Evolutionary conservation across 2,888 invertebrate genomes (phyloP).

Genomic region (Pardosa pseudoannulata): DNA sequence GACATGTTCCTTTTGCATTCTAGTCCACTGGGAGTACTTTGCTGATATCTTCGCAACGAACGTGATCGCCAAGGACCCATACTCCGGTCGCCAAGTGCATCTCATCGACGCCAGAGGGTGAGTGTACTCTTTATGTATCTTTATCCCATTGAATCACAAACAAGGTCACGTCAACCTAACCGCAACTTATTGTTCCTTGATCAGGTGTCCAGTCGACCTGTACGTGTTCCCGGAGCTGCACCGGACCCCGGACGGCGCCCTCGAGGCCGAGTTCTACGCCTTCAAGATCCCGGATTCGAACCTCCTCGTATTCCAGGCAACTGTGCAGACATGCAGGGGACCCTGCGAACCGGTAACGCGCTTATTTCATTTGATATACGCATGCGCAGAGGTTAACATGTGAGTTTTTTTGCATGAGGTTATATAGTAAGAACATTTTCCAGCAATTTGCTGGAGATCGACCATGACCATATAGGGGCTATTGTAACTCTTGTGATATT

Average conservation of each 20-base stretch:
- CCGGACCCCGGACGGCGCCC: constrained; percentile 87
- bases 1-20: no score
- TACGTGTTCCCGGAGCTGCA: constrained; percentile 94
- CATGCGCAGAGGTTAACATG: no score
- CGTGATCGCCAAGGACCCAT: constrained; percentile 93
- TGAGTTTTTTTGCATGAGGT: no score
- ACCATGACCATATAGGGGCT: no score
- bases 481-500: no score
- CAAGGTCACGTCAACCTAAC: neutral
- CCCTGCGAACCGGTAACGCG: constrained; percentile 90
- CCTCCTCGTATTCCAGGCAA: constrained; percentile 94
- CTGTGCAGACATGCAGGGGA: constrained; percentile 90
- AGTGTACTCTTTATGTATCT: no score
- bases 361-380: no score
- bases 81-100: constrained; percentile 92
- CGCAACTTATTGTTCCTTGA: neutral
- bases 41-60: constrained; percentile 93
- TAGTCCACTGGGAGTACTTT: constrained; percentile 75
- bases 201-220: constrained; percentile 90
- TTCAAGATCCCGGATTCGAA: constrained; percentile 96
- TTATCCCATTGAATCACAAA: no score
- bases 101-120: constrained; percentile 92
- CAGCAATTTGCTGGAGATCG: no score
- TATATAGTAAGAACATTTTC: no score
- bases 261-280: constrained; percentile 94